Percentiles rank a stretch among this genome's conserved stretches.
These are phyloP conservation scores for Haplochromis vanheusdeni DNA, from an alignment of 2,113 vertebrate species.

Conservation along the genomic window DNA sequence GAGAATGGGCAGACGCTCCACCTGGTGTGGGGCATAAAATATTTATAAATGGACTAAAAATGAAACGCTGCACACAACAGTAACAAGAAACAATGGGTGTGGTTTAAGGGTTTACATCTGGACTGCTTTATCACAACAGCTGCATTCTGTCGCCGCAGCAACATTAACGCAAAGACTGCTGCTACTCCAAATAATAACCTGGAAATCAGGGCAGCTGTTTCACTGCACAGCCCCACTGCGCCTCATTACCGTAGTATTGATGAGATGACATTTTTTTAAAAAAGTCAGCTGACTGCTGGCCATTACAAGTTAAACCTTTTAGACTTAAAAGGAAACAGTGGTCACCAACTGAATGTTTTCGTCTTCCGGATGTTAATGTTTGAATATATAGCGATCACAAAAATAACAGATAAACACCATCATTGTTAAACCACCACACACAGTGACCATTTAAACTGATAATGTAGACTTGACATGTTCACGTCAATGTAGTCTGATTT, in stretches of 20 bases:
- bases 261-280: rapidly evolving
- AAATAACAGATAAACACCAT: background rate
- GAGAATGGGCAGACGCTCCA: slow-evolving; percentile 86
- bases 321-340: background rate
- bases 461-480: background rate
- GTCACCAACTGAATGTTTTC: background rate
- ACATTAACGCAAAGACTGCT: background rate
- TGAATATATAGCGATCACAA: background rate
- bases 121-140: background rate
- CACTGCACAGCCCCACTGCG: background rate
- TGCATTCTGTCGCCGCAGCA: background rate
- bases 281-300: background rate
- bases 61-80: rapidly evolving
- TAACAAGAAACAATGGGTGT: background rate
- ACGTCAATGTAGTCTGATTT: background rate
- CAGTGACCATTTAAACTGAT: background rate
- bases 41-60: background rate
- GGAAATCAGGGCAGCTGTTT: background rate
- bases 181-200: background rate
- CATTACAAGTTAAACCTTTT: background rate
- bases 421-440: background rate
- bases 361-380: background rate
- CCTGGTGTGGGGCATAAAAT: slow-evolving; percentile 58
- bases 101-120: background rate
- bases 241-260: background rate